phyloP scores from a whole-genome alignment of 1,140 invertebrate genomes.

The Trachymyrmex septentrionalis region DNA sequence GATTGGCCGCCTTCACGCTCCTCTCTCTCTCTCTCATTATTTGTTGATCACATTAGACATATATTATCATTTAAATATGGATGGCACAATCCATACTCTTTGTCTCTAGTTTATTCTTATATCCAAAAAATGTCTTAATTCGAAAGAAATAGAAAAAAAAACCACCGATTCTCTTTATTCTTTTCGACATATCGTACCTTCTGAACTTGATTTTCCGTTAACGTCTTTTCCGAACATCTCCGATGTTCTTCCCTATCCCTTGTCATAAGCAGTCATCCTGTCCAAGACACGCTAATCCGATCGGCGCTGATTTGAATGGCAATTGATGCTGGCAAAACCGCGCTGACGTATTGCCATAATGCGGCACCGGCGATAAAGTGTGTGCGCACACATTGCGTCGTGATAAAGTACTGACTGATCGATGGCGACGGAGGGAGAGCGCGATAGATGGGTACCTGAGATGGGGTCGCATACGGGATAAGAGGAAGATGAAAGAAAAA shows the following conservation, averaged over 20 bases:
- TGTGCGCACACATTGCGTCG: constrained; percentile 58
- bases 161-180: neutral
- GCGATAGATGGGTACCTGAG: neutral
- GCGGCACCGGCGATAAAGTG: constrained; percentile 74
- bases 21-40: no score
- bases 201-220: neutral
- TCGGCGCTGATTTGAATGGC: constrained; percentile 81
- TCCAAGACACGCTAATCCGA: constrained; percentile 43
- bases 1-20: no score
- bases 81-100: no score
- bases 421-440: constrained; percentile 69
- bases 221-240: no score
- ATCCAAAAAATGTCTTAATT: neutral
- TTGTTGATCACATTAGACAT: neutral
- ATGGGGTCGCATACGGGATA: constrained; percentile 32
- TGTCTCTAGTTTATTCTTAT: no score
- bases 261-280: constrained; percentile 59
- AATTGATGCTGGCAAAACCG: constrained; percentile 82
- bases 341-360: constrained; percentile 82
- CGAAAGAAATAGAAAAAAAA: neutral
- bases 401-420: constrained; percentile 78
- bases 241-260: neutral
- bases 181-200: neutral
- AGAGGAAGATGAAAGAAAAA: constrained; percentile 31
- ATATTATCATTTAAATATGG: no score